These are phyloP conservation scores for Callocephalon fimbriatum DNA, from an alignment of 2,113 vertebrate genomes.

Conservation along the genomic window DNA sequence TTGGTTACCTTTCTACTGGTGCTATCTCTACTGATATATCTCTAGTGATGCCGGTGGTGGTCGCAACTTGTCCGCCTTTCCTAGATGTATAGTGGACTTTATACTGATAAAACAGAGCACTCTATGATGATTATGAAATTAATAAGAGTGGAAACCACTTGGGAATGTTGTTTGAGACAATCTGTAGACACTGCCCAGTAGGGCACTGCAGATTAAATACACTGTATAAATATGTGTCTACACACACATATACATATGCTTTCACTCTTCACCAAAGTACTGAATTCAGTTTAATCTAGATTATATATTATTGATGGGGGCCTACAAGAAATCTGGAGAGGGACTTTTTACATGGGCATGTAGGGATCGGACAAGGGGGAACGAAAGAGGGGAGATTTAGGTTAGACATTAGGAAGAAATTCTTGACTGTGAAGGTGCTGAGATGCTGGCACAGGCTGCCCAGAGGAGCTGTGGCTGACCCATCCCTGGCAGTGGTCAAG, in stretches of 20 bases:
- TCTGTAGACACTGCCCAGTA: not conserved
- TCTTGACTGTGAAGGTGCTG: not conserved
- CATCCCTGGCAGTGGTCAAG: not conserved
- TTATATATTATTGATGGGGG: not conserved
- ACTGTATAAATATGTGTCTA: not conserved
- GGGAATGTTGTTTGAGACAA: not conserved
- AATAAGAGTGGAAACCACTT: not conserved
- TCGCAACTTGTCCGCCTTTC: accelerated
- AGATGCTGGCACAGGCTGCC: not conserved
- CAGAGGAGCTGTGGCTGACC: not conserved
- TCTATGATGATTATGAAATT: not conserved
- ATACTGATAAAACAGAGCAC: not conserved
- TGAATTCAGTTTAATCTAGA: not conserved
- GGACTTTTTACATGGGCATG: not conserved
- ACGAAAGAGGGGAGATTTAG: not conserved
- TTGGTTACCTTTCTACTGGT: not conserved
- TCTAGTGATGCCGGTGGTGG: not conserved
- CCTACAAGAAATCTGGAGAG: not conserved
- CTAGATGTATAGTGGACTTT: not conserved
- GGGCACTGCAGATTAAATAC: not conserved
- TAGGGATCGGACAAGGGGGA: not conserved
- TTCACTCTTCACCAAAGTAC: not conserved
- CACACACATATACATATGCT: not conserved
- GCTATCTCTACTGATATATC: not conserved
- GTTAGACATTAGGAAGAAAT: not conserved